Conservation (phyloP, 2,888 invertebrate species). For the Ceratothoa steindachneri region DNA sequence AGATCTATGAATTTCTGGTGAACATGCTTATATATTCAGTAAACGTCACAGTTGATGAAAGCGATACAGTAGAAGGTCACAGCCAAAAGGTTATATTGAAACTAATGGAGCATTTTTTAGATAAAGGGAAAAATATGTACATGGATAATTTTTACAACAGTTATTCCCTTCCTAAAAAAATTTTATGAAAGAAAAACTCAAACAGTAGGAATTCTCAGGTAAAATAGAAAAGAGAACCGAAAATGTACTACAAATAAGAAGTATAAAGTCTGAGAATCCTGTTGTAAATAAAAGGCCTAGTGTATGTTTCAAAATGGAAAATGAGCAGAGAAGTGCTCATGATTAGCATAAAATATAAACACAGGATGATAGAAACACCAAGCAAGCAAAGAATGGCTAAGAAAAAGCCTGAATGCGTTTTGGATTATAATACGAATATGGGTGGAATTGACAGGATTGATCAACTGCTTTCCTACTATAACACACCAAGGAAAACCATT, state of each 20-base stretch:
- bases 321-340: neutral
- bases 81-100: neutral
- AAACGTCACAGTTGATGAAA: neutral
- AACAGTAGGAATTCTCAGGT: neutral
- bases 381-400: neutral
- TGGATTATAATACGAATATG: neutral
- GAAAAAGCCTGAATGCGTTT: neutral
- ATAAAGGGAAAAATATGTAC: neutral
- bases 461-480: neutral
- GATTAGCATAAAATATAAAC: neutral
- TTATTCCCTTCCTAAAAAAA: neutral
- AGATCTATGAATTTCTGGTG: neutral
- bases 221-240: neutral
- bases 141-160: neutral
- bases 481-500: neutral
- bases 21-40: neutral
- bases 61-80: neutral
- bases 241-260: neutral
- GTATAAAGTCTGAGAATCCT: neutral
- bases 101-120: neutral
- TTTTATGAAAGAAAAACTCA: neutral
- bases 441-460: neutral
- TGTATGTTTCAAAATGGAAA: neutral
- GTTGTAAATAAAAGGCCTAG: neutral
- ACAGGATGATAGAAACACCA: neutral